Base-by-base conservation (phyloP, 2,113 vertebrate genomes). In the Rutilus rutilus region DNA sequence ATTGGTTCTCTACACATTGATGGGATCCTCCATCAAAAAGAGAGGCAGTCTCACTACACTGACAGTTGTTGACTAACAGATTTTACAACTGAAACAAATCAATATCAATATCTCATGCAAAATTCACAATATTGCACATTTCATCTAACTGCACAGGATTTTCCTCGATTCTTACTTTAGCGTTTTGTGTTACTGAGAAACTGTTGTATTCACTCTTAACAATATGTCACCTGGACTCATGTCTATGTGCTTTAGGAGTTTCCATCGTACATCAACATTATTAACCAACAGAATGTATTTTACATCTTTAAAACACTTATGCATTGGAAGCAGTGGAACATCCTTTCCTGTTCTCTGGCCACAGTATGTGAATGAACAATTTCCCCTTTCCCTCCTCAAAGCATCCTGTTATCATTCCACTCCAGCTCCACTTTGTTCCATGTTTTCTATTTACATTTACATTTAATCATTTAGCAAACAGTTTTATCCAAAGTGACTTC, bases 61-160 rank as follows among this genome's bases (percentile, higher is more conserved):
- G 6, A 62, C 57, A n/a, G 11, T 14, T 25, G 33, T 42, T 42
- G 6, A 81, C n/a, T 30, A 19, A 65, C 78, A 21, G 0, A 50
- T 27, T 27, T 45, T 14, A 47, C 60, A 47, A 11, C 50, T 81
- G 50, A 65, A 81, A 81, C 47, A 69, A 82, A 23, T n/a, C 21
- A 52, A 14, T 54, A 54, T 54, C 25, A 60, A 23, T 12, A 54
- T 52, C 42, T 82, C 57, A 81, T 62, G 3, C 23, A 8, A 54
- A 33, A 54, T 23, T 54, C 21, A 33, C 27, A 71, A 52, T 71
- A 83, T 54, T 83, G 65, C 64, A 83, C 64, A 83, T 71, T 82
- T 54, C 21, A 21, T 78, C 0, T 5, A 27, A 27, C 17, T 52
- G 4, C 50, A 15, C 14, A 52, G 5, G 1, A 52, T 36, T 19